A percentile compares a stretch with the other conserved stretches of the same genome.
phyloP scores from a whole-genome alignment of 1,140 invertebrate genomes.

The Drosophila dunni region DNA sequence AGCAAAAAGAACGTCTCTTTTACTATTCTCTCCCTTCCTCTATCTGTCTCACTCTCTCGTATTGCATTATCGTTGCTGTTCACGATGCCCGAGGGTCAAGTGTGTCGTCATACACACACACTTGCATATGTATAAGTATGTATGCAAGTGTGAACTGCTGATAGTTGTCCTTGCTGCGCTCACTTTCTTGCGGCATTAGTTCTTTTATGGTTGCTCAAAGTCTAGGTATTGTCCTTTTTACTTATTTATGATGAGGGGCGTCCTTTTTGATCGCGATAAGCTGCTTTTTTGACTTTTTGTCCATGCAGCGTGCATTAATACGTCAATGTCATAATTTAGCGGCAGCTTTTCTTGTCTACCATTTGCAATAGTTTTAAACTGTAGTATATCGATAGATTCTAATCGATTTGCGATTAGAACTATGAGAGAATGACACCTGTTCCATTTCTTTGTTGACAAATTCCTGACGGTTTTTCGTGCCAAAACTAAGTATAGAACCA shows the following conservation, averaged over 20 bases:
- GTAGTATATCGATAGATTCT: neutral
- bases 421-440: neutral
- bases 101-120: constrained; percentile 10
- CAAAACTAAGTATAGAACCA: neutral
- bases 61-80: constrained; percentile 8
- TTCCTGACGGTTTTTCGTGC: constrained; percentile 6
- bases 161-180: constrained; percentile 35
- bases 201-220: constrained; percentile 44
- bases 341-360: constrained; percentile 17
- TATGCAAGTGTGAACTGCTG: constrained; percentile 13
- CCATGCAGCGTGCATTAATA: constrained; percentile 2
- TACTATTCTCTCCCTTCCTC: constrained; percentile 17
- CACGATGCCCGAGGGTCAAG: constrained; percentile 43
- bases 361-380: constrained; percentile 6
- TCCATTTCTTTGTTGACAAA: constrained; percentile 6
- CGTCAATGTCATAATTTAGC: constrained; percentile 28
- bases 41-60: neutral
- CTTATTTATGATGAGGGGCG: neutral
- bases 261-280: constrained; percentile 41
- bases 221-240: constrained; percentile 20
- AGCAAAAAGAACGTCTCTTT: neutral
- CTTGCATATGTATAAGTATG: neutral
- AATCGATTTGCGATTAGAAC: neutral
- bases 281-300: constrained; percentile 13
- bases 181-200: constrained; percentile 14